A percentile compares a stretch with the other conserved stretches of the same genome.
These are phyloP conservation scores for Catamblyrhynchus diadema DNA, from an alignment of 2,797 vertebrate genomes.

Conservation along the genomic window DNA sequence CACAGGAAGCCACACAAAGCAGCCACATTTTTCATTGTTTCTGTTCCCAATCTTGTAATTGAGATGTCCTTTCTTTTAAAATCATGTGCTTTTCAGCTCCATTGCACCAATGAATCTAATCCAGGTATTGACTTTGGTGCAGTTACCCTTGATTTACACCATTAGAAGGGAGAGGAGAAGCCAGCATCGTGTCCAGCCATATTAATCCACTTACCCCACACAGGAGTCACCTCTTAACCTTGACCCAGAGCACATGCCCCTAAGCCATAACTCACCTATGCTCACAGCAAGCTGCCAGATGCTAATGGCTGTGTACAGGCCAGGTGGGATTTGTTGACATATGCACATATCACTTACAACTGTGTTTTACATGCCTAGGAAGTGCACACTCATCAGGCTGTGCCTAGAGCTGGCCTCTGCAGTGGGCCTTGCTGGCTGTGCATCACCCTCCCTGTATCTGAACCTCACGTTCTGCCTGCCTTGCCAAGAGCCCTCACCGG, in stretches of 20 bases:
- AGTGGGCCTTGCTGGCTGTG: neutral
- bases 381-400: neutral
- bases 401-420: neutral
- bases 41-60: constrained; percentile 4
- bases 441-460: neutral
- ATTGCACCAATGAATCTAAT: neutral
- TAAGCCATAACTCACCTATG: constrained; percentile 32
- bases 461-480: neutral
- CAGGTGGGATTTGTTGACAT: constrained; percentile 53
- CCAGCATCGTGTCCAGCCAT: neutral
- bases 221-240: constrained; percentile 28
- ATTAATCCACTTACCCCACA: constrained; percentile 16
- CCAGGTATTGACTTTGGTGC: neutral
- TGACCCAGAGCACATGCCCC: neutral
- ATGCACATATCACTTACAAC: neutral
- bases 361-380: neutral
- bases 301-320: constrained; percentile 2
- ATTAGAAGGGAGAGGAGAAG: neutral
- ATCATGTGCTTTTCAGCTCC: neutral
- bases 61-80: neutral
- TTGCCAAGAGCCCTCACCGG: neutral
- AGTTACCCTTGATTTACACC: constrained; percentile 36
- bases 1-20: neutral
- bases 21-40: constrained; percentile 1
- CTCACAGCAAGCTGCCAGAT: constrained; percentile 28